These are phyloP conservation scores for Pogonocichla stellata DNA, from an alignment of 2,113 vertebrate species.

Conservation along the genomic window DNA sequence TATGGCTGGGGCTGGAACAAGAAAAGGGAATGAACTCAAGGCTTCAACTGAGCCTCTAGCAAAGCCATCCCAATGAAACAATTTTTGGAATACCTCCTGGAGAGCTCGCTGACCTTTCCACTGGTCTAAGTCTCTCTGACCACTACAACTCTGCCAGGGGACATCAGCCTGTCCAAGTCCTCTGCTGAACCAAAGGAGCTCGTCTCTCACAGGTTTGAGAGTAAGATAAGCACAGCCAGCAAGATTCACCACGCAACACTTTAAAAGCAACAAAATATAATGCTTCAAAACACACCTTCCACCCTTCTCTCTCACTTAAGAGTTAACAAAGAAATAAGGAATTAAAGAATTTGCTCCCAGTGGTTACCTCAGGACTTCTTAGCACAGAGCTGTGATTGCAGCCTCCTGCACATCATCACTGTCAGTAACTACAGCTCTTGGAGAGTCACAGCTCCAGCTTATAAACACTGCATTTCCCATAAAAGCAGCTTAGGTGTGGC, in stretches of 20 bases:
- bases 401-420: not conserved
- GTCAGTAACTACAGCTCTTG: not conserved
- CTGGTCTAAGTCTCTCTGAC: not conserved
- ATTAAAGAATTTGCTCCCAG: not conserved
- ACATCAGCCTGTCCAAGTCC: not conserved
- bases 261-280: not conserved
- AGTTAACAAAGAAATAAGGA: not conserved
- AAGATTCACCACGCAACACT: not conserved
- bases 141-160: not conserved
- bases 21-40: not conserved
- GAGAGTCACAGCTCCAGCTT: not conserved
- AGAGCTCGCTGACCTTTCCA: not conserved
- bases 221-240: not conserved
- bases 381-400: not conserved
- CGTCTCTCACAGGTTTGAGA: fast-evolving
- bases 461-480: not conserved
- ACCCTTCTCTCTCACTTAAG: not conserved
- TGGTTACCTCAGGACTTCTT: not conserved
- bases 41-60: not conserved
- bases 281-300: not conserved
- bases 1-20: not conserved
- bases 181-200: not conserved
- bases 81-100: not conserved
- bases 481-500: not conserved
- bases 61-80: not conserved